A percentile compares a stretch with the other conserved stretches of the same genome.
These are phyloP conservation scores for Accipiter virgatus DNA, from an alignment of 2,113 vertebrate genomes.

Conservation along the genomic window DNA sequence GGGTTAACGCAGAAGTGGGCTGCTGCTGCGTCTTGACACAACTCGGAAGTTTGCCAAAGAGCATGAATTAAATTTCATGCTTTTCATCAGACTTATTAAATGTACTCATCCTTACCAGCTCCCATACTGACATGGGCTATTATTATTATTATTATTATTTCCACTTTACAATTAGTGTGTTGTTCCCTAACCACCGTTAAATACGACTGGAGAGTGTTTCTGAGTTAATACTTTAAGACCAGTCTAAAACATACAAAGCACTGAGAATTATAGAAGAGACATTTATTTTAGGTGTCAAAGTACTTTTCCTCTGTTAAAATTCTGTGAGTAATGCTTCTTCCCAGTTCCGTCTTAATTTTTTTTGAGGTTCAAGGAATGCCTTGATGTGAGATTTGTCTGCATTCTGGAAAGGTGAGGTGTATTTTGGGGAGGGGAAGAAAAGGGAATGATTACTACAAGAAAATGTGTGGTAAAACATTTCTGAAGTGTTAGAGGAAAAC, in stretches of 20 bases:
- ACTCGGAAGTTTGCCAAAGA: conserved; percentile 34
- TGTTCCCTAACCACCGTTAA: neutral
- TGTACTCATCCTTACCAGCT: conserved; percentile 23
- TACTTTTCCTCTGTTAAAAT: neutral
- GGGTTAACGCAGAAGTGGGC: neutral
- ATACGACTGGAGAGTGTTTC: neutral
- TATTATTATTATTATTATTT: neutral
- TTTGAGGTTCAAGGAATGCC: neutral
- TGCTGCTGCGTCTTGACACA: neutral
- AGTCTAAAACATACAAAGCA: neutral
- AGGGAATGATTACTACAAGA: neutral
- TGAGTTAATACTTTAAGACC: neutral
- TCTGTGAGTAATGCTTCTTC: neutral
- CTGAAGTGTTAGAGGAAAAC: neutral
- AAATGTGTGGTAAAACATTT: neutral
- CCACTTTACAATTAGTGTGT: conserved; percentile 12
- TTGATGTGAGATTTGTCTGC: neutral
- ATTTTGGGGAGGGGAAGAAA: neutral
- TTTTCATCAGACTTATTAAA: conserved; percentile 50
- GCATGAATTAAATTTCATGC: conserved; percentile 53
- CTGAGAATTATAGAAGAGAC: neutral
- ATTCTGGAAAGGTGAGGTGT: neutral
- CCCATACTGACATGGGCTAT: neutral
- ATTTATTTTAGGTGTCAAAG: neutral
- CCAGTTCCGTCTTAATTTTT: neutral